Base-by-base conservation (phyloP, 53 echinoderm and acorn worm species). In the Hippasteria phrygiana region DNA sequence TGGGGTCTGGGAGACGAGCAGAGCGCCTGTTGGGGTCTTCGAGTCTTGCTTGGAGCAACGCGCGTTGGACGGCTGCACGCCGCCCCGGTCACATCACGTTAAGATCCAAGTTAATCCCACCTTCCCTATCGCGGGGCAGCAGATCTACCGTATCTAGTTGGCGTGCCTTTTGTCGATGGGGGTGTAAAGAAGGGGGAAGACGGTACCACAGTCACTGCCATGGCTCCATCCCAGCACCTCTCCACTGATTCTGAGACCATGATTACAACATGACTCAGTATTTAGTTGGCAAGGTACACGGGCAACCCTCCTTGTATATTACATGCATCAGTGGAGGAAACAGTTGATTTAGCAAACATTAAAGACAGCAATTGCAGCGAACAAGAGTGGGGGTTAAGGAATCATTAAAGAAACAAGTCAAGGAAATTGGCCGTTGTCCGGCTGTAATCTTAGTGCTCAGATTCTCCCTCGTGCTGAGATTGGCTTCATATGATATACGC, bases 91-190 rank as follows among this genome's bases (percentile, higher is more conserved):
- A 7, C 37, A 35, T 33, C 69, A 67, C 69, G 13, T 8, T 36
- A 22, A 67, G 13, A 26, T 26, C 7, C 65, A 35, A 9, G 41
- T 42, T 73, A 73, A 73, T 73, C 73, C 73, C 73, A 13, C 11
- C 73, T 40, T 42, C 73, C 42, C 73, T 73, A 73, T 73, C 73
- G 41, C 34, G 43, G 43, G 22, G 20, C 22, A 24, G 0, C 73
- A 73, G 73, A 73, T 73, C 40, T 20, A 33, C 73, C 4, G 20
- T 73, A 73, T 73, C 73, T 42, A 3, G 32, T 13, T 26, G 73
- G 41, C 32, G 43, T 34, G 73, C 43, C 73, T 29, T 66, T 42
- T 73, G 22, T 22, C 73, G 73, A 73, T 59, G 62, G 22, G 16
- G 42, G 41, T 13, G n/a, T n/a, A n/a, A n/a, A n/a, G n/a, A 3